Evolutionary conservation across 2,797 vertebrate genomes (phyloP).

Genomic region (Selene dorsalis): DNA sequence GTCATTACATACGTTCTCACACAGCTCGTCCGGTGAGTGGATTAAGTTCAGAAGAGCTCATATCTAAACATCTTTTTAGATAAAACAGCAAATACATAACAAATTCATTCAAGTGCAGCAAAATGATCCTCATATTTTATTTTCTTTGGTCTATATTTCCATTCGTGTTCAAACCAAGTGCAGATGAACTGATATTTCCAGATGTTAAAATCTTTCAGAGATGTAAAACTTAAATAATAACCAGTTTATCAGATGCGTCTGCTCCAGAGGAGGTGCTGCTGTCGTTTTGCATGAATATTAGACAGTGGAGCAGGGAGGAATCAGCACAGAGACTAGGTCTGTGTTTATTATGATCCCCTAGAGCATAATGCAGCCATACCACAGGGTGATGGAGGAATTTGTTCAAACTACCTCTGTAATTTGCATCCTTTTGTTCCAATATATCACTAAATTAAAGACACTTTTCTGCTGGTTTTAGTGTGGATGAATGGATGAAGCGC

Average conservation of each 20-base stretch:
- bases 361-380: too few relatives aligned
- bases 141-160: neutral
- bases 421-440: too few relatives aligned
- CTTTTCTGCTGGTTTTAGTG: too few relatives aligned
- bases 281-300: neutral
- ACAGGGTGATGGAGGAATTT: too few relatives aligned
- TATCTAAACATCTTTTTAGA: neutral
- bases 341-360: neutral
- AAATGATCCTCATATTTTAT: neutral
- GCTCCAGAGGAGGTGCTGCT: neutral
- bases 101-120: neutral
- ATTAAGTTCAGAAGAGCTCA: neutral
- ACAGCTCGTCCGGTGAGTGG: neutral
- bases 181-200: neutral
- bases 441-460: neutral
- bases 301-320: neutral
- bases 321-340: neutral
- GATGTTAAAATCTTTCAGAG: neutral
- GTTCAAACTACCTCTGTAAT: neutral
- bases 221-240: neutral
- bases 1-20: constrained; percentile 52
- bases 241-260: neutral
- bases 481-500: too few relatives aligned
- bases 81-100: too few relatives aligned
- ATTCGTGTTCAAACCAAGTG: neutral